Evolutionary conservation across 1,140 invertebrate genomes (phyloP), one percentile per base, ranked within the genome.

Genomic region (Helicoverpa armigera): DNA sequence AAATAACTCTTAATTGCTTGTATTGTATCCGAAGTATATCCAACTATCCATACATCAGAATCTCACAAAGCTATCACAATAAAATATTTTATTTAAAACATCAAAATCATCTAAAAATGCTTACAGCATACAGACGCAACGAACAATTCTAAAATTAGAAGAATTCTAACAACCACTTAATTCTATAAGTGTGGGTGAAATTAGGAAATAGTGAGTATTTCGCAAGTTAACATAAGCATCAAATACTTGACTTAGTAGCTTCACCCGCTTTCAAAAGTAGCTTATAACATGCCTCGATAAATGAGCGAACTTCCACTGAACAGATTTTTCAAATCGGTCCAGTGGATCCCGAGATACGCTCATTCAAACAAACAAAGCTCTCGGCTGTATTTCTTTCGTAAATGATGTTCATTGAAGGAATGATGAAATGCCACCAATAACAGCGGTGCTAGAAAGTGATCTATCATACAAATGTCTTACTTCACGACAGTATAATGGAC

Each of bases 401-500:
- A 9, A 43, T 75, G 54, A 82, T 12, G 61, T 61, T 31, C 63
- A 82, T 35, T 51, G 53, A 61, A 58, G 53, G 76, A 13, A 56
- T 29, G 61, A 69, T 29, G 35, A n/a, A 48, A 70, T 10, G n/a
- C 13, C 51, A 50, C 75, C 60, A 61, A 50, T 16, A 9, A 54
- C 58, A 1, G 9, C 23, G 23, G 31, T 61, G 48, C 18, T n/a
- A 18, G 11, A 78, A 67, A 53, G 23, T 56, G 14, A 56, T 43
- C 2, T 54, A 29, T 54, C 67, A 58, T 76, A 81, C 58, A 58
- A 76, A 63, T 60, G 11, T 70, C n/a, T 79, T 79, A 56, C 31
- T 51, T 63, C 16, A 72, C 29, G 23, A 76, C 83, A 61, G 73
- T 80, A 83, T 85, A 82, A 85, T 84, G 63, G 81, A 77, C 87